Conservation (phyloP, 2,113 vertebrate species). For the Rhinopomastus cyanomelas region DNA sequence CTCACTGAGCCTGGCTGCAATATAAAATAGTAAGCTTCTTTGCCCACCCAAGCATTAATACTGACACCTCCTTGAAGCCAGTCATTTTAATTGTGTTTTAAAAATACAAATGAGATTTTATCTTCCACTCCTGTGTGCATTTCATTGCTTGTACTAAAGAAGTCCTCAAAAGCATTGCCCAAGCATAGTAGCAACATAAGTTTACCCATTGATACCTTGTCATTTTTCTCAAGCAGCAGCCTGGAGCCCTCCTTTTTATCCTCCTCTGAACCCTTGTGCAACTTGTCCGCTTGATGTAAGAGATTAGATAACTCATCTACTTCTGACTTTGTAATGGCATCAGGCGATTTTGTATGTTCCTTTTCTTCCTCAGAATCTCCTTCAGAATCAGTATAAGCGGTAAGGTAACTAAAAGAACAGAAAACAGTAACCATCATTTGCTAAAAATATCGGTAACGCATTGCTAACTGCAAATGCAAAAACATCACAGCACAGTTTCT, state of each 20-base stretch:
- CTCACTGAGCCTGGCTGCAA: background rate
- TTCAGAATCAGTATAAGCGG: constrained; percentile 94
- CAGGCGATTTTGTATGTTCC: background rate
- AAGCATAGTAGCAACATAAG: background rate
- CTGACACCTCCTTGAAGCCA: background rate
- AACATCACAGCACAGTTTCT: background rate
- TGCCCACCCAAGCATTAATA: background rate
- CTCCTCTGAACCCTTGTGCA: constrained; percentile 77
- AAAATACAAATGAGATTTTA: background rate
- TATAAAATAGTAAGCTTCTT: background rate
- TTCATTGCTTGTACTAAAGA: background rate
- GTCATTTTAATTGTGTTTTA: background rate
- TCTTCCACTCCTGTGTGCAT: background rate
- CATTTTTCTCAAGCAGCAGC: constrained; percentile 79
- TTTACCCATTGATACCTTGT: constrained; percentile 76
- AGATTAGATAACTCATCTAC: constrained; percentile 75
- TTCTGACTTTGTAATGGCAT: background rate
- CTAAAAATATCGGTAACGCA: background rate
- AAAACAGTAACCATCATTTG: constrained; percentile 7
- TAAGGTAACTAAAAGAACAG: constrained; percentile 86
- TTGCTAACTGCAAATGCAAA: background rate
- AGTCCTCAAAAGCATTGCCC: background rate
- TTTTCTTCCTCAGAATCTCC: constrained; percentile 75
- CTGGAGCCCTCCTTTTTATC: constrained; percentile 82
- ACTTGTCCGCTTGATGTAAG: constrained; percentile 79